Conservation (phyloP, 2,797 vertebrate genomes). For the Falco berigora region DNA sequence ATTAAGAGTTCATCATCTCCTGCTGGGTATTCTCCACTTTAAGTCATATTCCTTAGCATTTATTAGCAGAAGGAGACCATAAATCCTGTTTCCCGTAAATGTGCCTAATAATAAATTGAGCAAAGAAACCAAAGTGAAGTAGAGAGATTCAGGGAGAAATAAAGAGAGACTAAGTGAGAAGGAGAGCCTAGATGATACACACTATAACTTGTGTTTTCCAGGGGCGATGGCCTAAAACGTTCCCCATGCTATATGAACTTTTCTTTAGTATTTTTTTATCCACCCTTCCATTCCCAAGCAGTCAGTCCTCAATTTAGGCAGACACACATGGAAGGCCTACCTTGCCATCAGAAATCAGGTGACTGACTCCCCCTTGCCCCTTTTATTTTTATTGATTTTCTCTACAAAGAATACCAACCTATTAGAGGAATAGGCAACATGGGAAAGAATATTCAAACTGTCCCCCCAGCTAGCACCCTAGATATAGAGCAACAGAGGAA, state of each 20-base stretch:
- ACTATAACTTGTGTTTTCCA: not conserved
- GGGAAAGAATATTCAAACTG: not conserved
- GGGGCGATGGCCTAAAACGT: not conserved
- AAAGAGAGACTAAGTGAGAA: not conserved
- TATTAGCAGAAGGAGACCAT: slow-evolving; percentile 43
- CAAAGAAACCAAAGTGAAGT: not conserved
- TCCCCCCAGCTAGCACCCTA: not conserved
- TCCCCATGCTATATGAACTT: not conserved
- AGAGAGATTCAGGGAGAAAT: not conserved
- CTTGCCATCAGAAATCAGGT: not conserved
- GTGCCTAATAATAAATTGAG: not conserved
- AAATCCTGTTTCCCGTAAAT: slow-evolving; percentile 24
- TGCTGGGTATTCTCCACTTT: slow-evolving; percentile 39
- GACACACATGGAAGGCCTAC: not conserved
- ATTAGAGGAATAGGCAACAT: not conserved
- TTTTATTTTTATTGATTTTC: not conserved
- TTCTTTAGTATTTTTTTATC: not conserved
- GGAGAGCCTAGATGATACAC: not conserved
- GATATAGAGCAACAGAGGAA: not conserved
- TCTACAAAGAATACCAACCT: not conserved
- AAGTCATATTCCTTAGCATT: slow-evolving; percentile 50
- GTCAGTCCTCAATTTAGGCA: not conserved
- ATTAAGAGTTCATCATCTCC: slow-evolving; percentile 59
- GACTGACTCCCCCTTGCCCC: not conserved
- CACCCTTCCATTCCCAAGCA: not conserved